Conservation (phyloP, 2,888 invertebrate genomes). For the Cheiracanthium punctorium region DNA sequence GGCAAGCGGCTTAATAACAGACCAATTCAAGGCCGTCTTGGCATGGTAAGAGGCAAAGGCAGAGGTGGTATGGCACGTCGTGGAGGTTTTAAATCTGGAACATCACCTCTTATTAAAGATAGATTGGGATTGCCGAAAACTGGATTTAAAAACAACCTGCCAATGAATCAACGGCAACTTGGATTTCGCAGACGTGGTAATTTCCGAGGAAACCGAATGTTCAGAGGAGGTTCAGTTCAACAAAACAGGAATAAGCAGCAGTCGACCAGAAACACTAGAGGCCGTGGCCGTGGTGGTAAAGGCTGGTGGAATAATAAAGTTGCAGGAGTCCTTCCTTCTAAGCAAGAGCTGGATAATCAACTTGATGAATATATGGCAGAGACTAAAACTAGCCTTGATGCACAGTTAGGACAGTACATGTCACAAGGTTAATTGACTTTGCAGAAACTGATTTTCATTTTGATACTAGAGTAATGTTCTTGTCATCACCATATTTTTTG, state of each 20-base stretch:
- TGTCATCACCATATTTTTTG: not conserved
- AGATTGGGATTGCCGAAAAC: slow-evolving; percentile 47
- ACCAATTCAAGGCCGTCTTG: slow-evolving; percentile 48
- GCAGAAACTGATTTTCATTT: not conserved
- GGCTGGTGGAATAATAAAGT: slow-evolving; percentile 58
- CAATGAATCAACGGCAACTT: not conserved
- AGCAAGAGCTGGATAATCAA: slow-evolving; percentile 83
- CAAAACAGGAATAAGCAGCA: not conserved
- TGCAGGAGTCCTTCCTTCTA: slow-evolving; percentile 72
- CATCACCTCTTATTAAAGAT: slow-evolving; percentile 67
- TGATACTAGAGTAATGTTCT: not conserved
- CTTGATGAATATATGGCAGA: slow-evolving; percentile 85
- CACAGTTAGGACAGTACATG: slow-evolving; percentile 81
- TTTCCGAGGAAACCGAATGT: slow-evolving; percentile 27
- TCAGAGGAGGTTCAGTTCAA: slow-evolving; percentile 21
- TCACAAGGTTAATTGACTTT: slow-evolving; percentile 75
- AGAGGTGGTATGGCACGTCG: slow-evolving; percentile 21
- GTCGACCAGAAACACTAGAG: slow-evolving; percentile 28
- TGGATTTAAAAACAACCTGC: not conserved
- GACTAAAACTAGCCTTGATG: slow-evolving; percentile 80
- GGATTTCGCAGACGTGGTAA: slow-evolving; percentile 32
- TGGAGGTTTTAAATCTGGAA: slow-evolving; percentile 55
- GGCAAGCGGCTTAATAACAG: slow-evolving; percentile 18
- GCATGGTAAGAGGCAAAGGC: slow-evolving; percentile 44
- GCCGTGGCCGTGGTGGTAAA: slow-evolving; percentile 72